Base-by-base conservation (phyloP, 2,797 vertebrate species). In the Peromyscus eremicus region DNA sequence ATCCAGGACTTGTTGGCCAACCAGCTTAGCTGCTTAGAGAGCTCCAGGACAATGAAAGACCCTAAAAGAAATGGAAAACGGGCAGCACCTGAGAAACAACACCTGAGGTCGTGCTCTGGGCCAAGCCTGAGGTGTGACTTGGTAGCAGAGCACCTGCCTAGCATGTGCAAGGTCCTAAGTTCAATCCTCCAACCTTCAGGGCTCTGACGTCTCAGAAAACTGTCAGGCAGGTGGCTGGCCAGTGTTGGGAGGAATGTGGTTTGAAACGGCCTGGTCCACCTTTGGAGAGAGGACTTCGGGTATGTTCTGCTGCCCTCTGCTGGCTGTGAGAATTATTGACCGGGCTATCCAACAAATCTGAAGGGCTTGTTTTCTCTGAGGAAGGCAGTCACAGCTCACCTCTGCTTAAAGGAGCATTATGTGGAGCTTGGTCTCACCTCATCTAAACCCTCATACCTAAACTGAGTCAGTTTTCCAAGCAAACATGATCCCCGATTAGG, bases 301-400 rank as follows among this genome's bases (percentile, higher is more conserved):
- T 62, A 85, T 96, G n/a, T 60, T 96, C 75, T 98, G 88, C 97
- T 96, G 97, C 95, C 85, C 95, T 94, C 97, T 97, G 21, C 91
- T 92, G 97, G 88, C 62, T 79, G 5, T 3, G 3, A 0, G 62
- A 29, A 90, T 75, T 84, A 71, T 19, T 13, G 14, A 37, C n/a
- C 9, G 46, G 32, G 21, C 40, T 86, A 49, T 17, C 6, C 37
- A 1, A 32, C 19, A 34, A 68, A 27, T 43, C 14, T 27, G n/a
- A 49, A 84, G 16, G 13, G 46, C 0, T 27, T 0, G 17, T 89
- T 89, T 80, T 46, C 37, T 62, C 16, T 12, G 29, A 37, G 70
- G 21, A 6, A 11, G 13, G 16, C 0, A 13, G 12, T 2, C 23
- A 32, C 27, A 37, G 14, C 27, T 75, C 14, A 23, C 23, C 27